These are phyloP conservation scores for Prinia subflava DNA, from an alignment of 2,113 vertebrate species.

Conservation along the genomic window DNA sequence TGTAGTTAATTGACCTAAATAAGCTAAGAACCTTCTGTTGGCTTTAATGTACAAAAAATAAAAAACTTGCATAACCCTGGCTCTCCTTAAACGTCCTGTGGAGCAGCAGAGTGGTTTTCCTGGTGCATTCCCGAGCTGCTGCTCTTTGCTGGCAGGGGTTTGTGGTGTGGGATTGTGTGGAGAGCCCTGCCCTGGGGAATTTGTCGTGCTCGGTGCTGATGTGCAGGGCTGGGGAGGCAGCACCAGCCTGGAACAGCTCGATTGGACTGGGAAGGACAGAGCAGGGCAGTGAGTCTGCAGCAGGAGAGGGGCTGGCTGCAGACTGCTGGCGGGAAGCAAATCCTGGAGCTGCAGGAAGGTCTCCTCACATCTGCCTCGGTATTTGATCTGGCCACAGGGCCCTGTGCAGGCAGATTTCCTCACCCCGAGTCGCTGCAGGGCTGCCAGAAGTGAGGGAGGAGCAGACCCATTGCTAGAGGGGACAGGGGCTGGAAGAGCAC, in stretches of 20 bases:
- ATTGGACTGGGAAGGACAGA: not conserved
- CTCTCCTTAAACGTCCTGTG: not conserved
- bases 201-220: not conserved
- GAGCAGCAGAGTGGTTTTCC: not conserved
- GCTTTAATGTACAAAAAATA: not conserved
- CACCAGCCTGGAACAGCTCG: not conserved
- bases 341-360: not conserved
- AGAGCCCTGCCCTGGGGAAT: not conserved
- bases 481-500: not conserved
- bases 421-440: rapidly evolving
- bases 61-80: not conserved
- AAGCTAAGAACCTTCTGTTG: conserved; percentile 49
- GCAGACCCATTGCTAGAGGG: not conserved
- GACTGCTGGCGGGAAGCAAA: not conserved
- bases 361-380: not conserved
- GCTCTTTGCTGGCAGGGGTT: not conserved
- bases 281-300: rapidly evolving
- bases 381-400: not conserved
- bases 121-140: not conserved
- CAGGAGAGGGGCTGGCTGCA: not conserved
- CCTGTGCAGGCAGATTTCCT: not conserved
- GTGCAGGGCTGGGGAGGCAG: not conserved
- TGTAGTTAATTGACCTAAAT: conserved; percentile 60
- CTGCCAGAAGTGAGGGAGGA: not conserved
- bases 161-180: not conserved